A percentile compares a stretch with the other conserved stretches of the same genome.
phyloP scores from a whole-genome alignment of 2,888 invertebrate species.

The Listrodromus nycthemerus region DNA sequence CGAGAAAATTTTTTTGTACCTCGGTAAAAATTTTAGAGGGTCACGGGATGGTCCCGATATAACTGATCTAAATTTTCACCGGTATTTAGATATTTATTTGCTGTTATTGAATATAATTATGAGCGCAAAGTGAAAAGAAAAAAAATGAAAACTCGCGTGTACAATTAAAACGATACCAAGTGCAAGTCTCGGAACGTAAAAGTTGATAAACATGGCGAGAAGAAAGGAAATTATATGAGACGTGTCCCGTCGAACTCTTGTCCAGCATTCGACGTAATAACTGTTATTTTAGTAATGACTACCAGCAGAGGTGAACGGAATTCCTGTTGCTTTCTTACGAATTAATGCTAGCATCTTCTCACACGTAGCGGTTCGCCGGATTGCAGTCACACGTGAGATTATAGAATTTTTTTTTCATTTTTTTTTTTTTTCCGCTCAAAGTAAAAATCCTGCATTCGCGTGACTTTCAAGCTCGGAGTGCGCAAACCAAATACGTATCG shows the following conservation, averaged over 20 bases:
- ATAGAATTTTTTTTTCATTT: not conserved
- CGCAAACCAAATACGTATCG: not conserved
- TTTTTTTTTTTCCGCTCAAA: not conserved
- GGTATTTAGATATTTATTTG: too few relatives aligned
- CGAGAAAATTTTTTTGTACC: too few relatives aligned
- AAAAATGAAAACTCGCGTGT: not conserved
- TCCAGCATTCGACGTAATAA: conserved; percentile 11
- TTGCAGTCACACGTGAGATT: conserved; percentile 32
- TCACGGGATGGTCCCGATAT: too few relatives aligned
- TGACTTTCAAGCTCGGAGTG: not conserved
- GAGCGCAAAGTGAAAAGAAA: not conserved
- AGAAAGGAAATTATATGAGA: conserved; percentile 50
- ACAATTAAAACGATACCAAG: not conserved
- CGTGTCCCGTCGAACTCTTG: conserved; percentile 23
- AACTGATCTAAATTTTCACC: too few relatives aligned
- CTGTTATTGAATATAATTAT: too few relatives aligned
- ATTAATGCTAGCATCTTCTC: conserved; percentile 38
- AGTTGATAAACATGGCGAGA: conserved; percentile 48
- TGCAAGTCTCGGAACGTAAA: conserved; percentile 28
- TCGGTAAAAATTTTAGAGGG: too few relatives aligned
- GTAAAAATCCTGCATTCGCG: conserved; percentile 21
- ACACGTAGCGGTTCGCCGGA: not conserved
- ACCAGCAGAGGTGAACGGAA: conserved; percentile 32
- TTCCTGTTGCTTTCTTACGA: conserved; percentile 35
- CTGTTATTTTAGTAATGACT: conserved; percentile 33